Evolutionary conservation across 1,140 invertebrate genomes (phyloP), one percentile per base, ranked within the genome.

Genomic region (Atta cephalotes): DNA sequence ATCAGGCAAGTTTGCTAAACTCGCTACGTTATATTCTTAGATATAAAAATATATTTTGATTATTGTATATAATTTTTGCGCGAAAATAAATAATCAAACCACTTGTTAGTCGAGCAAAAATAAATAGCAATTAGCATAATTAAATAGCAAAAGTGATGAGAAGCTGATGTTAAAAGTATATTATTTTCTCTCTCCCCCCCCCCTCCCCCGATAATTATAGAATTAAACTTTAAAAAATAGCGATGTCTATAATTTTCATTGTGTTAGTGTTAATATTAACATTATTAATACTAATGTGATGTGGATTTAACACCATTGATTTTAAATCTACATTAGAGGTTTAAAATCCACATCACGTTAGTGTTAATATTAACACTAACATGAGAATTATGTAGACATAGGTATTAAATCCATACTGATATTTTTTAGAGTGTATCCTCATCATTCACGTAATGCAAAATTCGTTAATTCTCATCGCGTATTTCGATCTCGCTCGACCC

Each of bases 391-490:
- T 10, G 9, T 39, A 39, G 39, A 10, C 39, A 45, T 45, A 10
- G 39, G 0, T 45, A 9, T 45, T 45, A 45, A 45, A 45, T 10
- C 39, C 39, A 45, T 10, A 45, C 39, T 45, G 10, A 45, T 45
- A 45, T 45, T 45, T 45, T 45, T 45, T 45, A 45, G 10, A 10
- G 39, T 45, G 12, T 71, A 45, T 45, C 18, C n/a, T 56, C 35
- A n/a, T 58, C 39, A 31, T n/a, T 12, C 1, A 28, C 12, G 31
- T 21, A 21, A 5, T 12, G 28, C 16, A 56, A 66, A 58, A 39
- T 39, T 68, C 68, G 56, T 88, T 91, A 86, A 88, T 88, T 85
- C 78, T 88, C 87, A 86, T 86, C 58, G 58, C 49, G 45, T 71
- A 62, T 90, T 88, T 80, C 62, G 65, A 80, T 89, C 71, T 65